A percentile compares a stretch with the other conserved stretches of the same genome.
These are phyloP conservation scores for Tyrophagus putrescentiae DNA, from an alignment of 1,140 invertebrate species.

Conservation along the genomic window DNA sequence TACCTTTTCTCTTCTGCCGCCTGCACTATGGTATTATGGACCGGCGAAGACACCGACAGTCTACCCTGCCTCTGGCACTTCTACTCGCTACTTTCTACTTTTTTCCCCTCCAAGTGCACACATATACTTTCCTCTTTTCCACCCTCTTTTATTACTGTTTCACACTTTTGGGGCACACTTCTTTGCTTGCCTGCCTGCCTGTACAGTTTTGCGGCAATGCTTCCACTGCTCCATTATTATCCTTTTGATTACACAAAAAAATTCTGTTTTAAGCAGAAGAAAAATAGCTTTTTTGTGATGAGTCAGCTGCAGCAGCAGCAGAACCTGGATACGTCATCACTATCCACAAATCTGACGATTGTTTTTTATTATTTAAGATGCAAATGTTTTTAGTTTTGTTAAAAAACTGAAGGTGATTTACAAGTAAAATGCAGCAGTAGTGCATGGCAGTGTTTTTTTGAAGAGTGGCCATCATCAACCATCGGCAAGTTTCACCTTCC, in stretches of 20 bases:
- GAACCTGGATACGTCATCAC: too few species aligned
- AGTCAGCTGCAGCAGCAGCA: too few species aligned
- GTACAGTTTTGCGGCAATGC: not conserved
- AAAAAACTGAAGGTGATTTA: slow-evolving; percentile 15
- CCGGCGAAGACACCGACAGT: not conserved
- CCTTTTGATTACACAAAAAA: too few species aligned
- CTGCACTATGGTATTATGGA: not conserved
- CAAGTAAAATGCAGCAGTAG: not conserved
- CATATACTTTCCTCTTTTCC: slow-evolving; percentile 33
- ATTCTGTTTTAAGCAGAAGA: too few species aligned
- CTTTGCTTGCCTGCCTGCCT: not conserved
- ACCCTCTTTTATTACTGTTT: not conserved
- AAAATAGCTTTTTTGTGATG: too few species aligned
- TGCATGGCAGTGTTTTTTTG: slow-evolving; percentile 21
- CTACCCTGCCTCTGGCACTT: not conserved
- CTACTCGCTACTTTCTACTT: not conserved
- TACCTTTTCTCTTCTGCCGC: slow-evolving; percentile 14
- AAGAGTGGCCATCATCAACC: slow-evolving; percentile 12
- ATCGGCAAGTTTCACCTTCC: slow-evolving; percentile 1
- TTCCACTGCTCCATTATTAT: too few species aligned
- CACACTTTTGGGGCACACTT: not conserved
- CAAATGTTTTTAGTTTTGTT: slow-evolving; percentile 7
- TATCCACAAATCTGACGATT: too few species aligned
- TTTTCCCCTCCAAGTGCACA: not conserved
- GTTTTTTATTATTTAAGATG: too few species aligned